These are phyloP conservation scores for Drepana falcataria DNA, from an alignment of 2,888 invertebrate species.

Conservation along the genomic window DNA sequence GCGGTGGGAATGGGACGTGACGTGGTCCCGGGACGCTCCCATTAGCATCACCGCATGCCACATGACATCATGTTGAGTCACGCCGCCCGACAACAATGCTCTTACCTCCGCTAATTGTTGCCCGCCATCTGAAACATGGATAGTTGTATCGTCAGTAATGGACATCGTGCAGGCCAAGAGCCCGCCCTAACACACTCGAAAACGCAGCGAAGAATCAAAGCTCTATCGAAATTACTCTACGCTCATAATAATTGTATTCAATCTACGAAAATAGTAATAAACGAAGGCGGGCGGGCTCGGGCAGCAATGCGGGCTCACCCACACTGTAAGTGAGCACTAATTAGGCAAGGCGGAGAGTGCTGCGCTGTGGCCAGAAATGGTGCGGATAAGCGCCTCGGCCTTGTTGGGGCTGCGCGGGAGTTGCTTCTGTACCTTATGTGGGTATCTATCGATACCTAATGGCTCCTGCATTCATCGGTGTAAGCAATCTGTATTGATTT, in stretches of 20 bases:
- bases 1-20: conserved; percentile 64
- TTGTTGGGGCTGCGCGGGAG: conserved; percentile 64
- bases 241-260: conserved; percentile 18
- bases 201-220: no score
- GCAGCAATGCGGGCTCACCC: conserved; percentile 63
- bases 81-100: conserved; percentile 30
- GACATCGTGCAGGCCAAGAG: neutral
- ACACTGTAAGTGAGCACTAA: conserved; percentile 60
- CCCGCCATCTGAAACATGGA: conserved; percentile 48
- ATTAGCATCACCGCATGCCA: conserved; percentile 44
- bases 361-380: conserved; percentile 56
- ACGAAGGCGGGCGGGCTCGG: conserved; percentile 55
- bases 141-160: conserved; percentile 20
- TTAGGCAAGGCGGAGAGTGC: conserved; percentile 59
- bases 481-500: no score
- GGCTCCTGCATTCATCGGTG: neutral
- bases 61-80: conserved; percentile 75
- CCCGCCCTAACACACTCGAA: neutral
- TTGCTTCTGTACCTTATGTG: conserved; percentile 10
- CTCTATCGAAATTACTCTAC: conserved; percentile 1
- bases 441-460: neutral
- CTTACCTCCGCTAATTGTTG: conserved; percentile 38
- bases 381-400: conserved; percentile 54
- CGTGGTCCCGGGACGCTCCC: conserved; percentile 62
- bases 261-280: conserved; percentile 29